Evolutionary conservation across 2,888 invertebrate species (phyloP).

Genomic region (Argynnis bischoffii): DNA sequence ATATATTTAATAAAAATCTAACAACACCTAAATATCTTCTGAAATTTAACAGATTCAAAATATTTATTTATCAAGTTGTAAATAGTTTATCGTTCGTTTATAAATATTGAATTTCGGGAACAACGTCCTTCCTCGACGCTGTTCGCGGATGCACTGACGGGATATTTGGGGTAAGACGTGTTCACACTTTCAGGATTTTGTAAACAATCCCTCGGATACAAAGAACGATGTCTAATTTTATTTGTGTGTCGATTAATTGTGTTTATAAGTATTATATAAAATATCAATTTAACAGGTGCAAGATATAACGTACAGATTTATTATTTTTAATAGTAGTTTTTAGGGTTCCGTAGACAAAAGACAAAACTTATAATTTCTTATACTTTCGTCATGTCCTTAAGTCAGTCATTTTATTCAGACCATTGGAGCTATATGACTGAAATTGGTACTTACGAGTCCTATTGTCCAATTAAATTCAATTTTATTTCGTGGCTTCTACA

Average conservation of each 20-base stretch:
- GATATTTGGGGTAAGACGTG: constrained; percentile 21
- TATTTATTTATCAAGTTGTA: constrained; percentile 19
- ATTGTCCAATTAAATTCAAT: no score
- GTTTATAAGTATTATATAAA: background rate
- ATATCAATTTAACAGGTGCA: background rate
- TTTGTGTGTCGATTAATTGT: background rate
- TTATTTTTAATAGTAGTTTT: no score
- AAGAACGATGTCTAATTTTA: background rate
- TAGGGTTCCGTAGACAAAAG: no score
- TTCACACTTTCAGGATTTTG: constrained; percentile 33
- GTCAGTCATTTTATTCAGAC: no score
- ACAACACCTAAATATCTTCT: constrained; percentile 8
- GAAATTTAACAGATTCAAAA: background rate
- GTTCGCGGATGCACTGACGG: constrained; percentile 33
- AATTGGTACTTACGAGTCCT: no score
- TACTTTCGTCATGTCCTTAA: no score
- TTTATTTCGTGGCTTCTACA: no score
- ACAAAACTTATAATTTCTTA: no score
- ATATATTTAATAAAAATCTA: background rate
- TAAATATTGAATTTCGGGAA: constrained; percentile 23
- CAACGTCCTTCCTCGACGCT: constrained; percentile 28
- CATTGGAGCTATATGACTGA: no score
- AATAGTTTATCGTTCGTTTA: constrained; percentile 26
- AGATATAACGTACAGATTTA: no score
- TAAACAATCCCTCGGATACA: constrained; percentile 34